phyloP scores from a whole-genome alignment of 2,797 vertebrate species.

The Cottoperca gobio region DNA sequence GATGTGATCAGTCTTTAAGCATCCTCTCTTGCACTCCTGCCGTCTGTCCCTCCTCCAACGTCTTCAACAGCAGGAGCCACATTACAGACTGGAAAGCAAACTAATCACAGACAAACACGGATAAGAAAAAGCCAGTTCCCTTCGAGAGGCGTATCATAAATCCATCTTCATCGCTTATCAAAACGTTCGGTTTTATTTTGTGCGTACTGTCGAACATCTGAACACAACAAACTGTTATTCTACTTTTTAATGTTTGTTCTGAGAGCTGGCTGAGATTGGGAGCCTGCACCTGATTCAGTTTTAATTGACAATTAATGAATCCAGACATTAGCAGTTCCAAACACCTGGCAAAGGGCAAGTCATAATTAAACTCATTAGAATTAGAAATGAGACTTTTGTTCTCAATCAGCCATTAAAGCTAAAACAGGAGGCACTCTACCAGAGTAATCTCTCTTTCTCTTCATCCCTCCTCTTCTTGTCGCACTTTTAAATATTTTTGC shows the following conservation, averaged over 20 bases:
- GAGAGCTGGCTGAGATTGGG: constrained; percentile 27
- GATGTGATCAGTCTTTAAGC: constrained; percentile 45
- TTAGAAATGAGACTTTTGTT: constrained; percentile 70
- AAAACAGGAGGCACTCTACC: constrained; percentile 51
- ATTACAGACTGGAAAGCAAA: constrained; percentile 44
- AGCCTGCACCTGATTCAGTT: constrained; percentile 48
- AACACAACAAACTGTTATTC: constrained; percentile 48
- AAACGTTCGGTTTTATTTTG: constrained; percentile 18
- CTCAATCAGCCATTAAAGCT: constrained; percentile 66
- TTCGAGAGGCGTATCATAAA: constrained; percentile 32
- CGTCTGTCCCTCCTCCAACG: neutral
- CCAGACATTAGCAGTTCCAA: constrained; percentile 67
- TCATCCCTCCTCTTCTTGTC: neutral
- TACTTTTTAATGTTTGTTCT: constrained; percentile 29
- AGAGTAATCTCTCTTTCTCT: constrained; percentile 45
- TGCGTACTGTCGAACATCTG: neutral
- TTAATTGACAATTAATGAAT: constrained; percentile 79
- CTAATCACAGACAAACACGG: constrained; percentile 36
- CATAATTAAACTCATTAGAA: constrained; percentile 78
- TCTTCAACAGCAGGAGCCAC: constrained; percentile 26
- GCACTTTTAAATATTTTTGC: constrained; percentile 26
- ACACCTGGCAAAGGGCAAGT: constrained; percentile 67
- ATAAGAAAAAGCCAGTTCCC: constrained; percentile 48
- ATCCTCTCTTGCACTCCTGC: constrained; percentile 23
- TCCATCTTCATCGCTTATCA: constrained; percentile 34